These are phyloP conservation scores for Ichneumoninae sp. DNA, from an alignment of 2,888 invertebrate genomes.

Conservation along the genomic window DNA sequence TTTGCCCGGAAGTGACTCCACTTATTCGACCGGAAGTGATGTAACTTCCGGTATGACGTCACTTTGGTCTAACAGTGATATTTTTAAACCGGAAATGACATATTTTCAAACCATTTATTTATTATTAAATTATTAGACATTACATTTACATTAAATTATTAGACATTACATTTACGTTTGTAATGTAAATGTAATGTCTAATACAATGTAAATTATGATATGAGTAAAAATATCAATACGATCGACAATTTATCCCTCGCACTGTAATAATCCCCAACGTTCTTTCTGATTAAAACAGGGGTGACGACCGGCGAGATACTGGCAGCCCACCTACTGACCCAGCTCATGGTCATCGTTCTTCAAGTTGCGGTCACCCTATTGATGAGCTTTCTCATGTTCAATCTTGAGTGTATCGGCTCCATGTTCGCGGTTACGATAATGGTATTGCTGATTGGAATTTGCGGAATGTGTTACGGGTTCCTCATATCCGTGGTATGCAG, in stretches of 20 bases:
- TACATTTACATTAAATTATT: too few relatives aligned
- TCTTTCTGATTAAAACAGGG: slow-evolving; percentile 82
- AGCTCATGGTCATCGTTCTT: slow-evolving; percentile 90
- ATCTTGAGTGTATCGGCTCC: slow-evolving; percentile 88
- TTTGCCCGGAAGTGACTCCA: too few relatives aligned
- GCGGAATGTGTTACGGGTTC: slow-evolving; percentile 95
- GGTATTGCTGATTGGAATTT: slow-evolving; percentile 90
- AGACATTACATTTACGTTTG: too few relatives aligned
- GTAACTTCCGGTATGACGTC: neutral
- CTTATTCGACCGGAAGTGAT: too few relatives aligned
- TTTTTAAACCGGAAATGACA: too few relatives aligned
- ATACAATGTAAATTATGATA: neutral
- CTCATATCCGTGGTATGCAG: slow-evolving; percentile 92
- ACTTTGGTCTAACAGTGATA: neutral
- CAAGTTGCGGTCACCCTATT: slow-evolving; percentile 88
- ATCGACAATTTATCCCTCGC: slow-evolving; percentile 7
- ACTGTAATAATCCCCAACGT: slow-evolving; percentile 30
- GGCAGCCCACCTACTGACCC: slow-evolving; percentile 91
- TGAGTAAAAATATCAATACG: neutral
- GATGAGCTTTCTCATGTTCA: slow-evolving; percentile 87
- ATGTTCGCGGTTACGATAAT: slow-evolving; percentile 87
- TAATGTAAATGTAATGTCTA: too few relatives aligned
- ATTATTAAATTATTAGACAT: too few relatives aligned
- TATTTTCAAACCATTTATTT: too few relatives aligned
- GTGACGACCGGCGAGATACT: slow-evolving; percentile 93